A percentile compares a stretch with the other conserved stretches of the same genome.
These are phyloP conservation scores for Pristionchus japonicus DNA, from an alignment of 2,888 invertebrate species.

Conservation along the genomic window DNA sequence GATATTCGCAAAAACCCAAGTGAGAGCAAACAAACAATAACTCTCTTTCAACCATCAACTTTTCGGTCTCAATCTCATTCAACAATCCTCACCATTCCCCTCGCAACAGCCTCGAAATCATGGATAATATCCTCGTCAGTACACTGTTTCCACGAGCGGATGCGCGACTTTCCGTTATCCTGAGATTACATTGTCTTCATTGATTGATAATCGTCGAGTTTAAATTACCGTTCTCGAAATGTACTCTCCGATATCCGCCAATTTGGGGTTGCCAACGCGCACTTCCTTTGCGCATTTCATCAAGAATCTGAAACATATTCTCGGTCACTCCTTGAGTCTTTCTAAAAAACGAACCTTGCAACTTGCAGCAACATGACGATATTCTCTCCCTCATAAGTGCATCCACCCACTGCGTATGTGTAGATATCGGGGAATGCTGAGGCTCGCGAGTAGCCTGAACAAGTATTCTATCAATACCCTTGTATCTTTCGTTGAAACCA, in stretches of 20 bases:
- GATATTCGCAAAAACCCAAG: background rate
- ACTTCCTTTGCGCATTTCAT: slow-evolving; percentile 66
- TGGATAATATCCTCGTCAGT: slow-evolving; percentile 58
- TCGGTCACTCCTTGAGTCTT: background rate
- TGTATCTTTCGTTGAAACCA: no score
- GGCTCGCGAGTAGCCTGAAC: slow-evolving; percentile 65
- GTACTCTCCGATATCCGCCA: slow-evolving; percentile 64
- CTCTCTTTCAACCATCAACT: no score
- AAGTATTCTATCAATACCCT: background rate
- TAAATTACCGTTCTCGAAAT: slow-evolving; percentile 48
- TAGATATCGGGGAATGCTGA: slow-evolving; percentile 90
- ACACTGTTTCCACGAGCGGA: slow-evolving; percentile 52
- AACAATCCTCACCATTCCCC: slow-evolving; percentile 55
- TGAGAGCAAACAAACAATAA: background rate
- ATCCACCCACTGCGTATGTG: slow-evolving; percentile 87
- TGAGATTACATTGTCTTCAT: background rate
- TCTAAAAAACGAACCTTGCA: slow-evolving; percentile 78
- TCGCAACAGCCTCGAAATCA: slow-evolving; percentile 69
- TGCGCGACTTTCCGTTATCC: background rate
- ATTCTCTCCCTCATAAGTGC: slow-evolving; percentile 97
- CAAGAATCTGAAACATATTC: slow-evolving; percentile 53
- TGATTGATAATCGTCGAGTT: background rate
- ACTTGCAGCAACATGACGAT: slow-evolving; percentile 92
- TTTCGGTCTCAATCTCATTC: background rate
- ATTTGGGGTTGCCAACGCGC: slow-evolving; percentile 56